Base-by-base conservation (phyloP, 35 echinoderm and acorn worm species). In the Amphiura filiformis region DNA sequence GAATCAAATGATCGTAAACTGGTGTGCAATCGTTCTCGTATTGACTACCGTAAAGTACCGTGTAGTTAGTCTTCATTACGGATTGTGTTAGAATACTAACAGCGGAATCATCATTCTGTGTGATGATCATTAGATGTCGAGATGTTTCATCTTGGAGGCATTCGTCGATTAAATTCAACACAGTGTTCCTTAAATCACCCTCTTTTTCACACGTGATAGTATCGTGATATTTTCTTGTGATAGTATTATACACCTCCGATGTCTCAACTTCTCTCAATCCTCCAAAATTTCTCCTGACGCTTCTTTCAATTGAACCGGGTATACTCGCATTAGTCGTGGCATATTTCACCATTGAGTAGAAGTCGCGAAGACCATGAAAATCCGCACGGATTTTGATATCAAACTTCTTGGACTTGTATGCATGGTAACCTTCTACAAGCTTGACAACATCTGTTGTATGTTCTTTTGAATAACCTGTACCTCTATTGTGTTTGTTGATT, bases 331-430 rank as follows among this genome's bases (percentile, higher is more conserved):
- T 35, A 26, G 64, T 28, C n/a, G 75, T 65, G 0, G 78, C n/a
- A 52, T 75, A 76, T 39, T 87, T 87, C 31, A 87, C 49, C 18
- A 87, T 57, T 39, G 85, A 77, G 49, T 87, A 87, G 65, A 75
- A 87, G 39, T 87, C 85, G 1, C 85, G 35, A 28, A 87, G 75
- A 39, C 85, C 85, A 87, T 87, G 85, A 22, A 87, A 87, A 39
- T 87, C 7, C 1, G 18, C 34, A 49, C 31, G 76, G 26, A 30
- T 2, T 15, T 70, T 15, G 26, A 26, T 23, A n/a, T 30, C 28
- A 26, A 22, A 32, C 26, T 41, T 77, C 34, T 70, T 70, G 7
- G 7, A 2, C 31, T 87, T 57, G 76, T 87, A 77, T 0, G 20
- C 15, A 22, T 78, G 20, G 39, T 87, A 87, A 34, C 47, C 85